phyloP scores from a whole-genome alignment of 1,140 invertebrate genomes.

The Sycophila sp. region DNA sequence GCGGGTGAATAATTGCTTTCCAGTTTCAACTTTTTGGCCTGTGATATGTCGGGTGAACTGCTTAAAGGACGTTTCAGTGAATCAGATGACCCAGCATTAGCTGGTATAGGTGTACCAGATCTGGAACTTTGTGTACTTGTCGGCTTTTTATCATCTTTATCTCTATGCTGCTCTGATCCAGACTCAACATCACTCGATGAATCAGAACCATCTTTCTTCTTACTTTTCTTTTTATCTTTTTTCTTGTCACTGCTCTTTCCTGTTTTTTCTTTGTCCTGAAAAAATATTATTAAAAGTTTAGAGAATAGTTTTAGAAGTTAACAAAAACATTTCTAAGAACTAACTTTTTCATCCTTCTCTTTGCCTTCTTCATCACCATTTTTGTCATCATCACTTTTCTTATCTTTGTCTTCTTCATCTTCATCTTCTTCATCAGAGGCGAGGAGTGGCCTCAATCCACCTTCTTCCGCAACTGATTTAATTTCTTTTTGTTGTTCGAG shows the following conservation, averaged over 20 bases:
- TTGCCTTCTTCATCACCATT: constrained; percentile 72
- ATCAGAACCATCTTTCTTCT: constrained; percentile 68
- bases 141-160: constrained; percentile 64
- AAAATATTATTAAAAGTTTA: neutral
- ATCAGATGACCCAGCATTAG: constrained; percentile 44
- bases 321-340: too few relatives aligned
- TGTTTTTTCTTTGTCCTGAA: constrained; percentile 60
- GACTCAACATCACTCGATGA: constrained; percentile 81
- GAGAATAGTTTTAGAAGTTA: too few relatives aligned
- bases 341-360: constrained; percentile 72
- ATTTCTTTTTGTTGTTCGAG: constrained; percentile 77
- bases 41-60: constrained; percentile 67
- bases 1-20: constrained; percentile 61
- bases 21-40: constrained; percentile 72
- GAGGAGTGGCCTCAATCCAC: constrained; percentile 85
- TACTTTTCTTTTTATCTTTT: constrained; percentile 61
- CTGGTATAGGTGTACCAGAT: constrained; percentile 71
- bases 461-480: constrained; percentile 90
- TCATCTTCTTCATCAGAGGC: constrained; percentile 92
- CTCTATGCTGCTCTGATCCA: constrained; percentile 70
- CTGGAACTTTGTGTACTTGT: constrained; percentile 71
- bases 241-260: constrained; percentile 46
- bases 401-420: constrained; percentile 77
- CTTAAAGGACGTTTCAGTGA: constrained; percentile 63
- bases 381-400: constrained; percentile 71